Conservation (phyloP, 37 sponge, comb jelly and placozoan species). For the Chondrilla cf. caribensis region DNA sequence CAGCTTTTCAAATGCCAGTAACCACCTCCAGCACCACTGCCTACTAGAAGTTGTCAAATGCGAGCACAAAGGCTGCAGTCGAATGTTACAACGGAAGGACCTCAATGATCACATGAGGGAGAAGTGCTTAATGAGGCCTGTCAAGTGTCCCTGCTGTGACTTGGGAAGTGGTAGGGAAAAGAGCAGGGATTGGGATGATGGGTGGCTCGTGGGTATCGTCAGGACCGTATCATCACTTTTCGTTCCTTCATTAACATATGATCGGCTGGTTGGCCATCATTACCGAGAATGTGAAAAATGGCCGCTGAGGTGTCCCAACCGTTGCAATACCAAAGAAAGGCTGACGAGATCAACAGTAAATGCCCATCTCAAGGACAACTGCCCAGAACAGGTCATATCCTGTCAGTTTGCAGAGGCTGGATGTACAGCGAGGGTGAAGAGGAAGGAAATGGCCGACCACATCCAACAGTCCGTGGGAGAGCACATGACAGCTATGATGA, state of each 20-base stretch:
- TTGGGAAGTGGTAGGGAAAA: too few species aligned
- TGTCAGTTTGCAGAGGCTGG: neutral
- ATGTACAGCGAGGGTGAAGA: neutral
- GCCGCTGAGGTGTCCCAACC: neutral
- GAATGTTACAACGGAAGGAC: neutral
- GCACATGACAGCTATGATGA: neutral
- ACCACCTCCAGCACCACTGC: neutral
- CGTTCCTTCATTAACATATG: neutral
- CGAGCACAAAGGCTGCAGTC: neutral
- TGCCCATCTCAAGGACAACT: neutral
- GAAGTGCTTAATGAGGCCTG: neutral
- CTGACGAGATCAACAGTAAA: neutral
- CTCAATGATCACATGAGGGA: neutral
- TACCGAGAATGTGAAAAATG: neutral
- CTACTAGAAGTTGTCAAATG: neutral
- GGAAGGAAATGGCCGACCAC: neutral
- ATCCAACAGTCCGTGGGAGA: neutral
- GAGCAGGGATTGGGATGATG: too few species aligned
- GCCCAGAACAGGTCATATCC: neutral
- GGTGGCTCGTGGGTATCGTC: too few species aligned
- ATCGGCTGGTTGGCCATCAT: neutral
- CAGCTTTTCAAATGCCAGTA: neutral
- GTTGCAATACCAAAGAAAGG: neutral
- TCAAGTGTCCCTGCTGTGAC: neutral
- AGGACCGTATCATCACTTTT: too few species aligned